phyloP scores from a whole-genome alignment of 1,140 invertebrate species.

The Berghia stephanieae region DNA sequence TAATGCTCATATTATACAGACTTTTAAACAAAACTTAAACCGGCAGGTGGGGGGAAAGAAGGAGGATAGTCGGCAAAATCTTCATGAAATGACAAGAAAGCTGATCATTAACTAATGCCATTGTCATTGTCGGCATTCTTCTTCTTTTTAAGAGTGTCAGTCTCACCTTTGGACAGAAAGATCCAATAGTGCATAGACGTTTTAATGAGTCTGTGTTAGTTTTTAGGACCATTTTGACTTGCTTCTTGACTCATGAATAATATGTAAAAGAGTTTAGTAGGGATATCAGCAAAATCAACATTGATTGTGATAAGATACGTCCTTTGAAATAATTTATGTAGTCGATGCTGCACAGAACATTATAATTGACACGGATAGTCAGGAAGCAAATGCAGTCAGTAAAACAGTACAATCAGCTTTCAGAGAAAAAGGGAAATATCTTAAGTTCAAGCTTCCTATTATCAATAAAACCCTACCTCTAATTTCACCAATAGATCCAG shows the following conservation, averaged over 20 bases:
- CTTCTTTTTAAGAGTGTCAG: neutral
- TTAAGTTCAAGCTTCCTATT: neutral
- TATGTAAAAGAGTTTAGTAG: slow-evolving; percentile 1
- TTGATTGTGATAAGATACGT: neutral
- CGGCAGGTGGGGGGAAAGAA: neutral
- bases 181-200: neutral
- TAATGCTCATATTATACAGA: neutral
- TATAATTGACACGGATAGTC: neutral
- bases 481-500: neutral
- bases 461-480: neutral
- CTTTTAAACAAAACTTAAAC: neutral
- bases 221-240: neutral
- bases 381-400: neutral
- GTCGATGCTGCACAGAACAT: neutral
- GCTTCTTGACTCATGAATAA: neutral
- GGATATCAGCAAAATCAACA: neutral
- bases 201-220: neutral
- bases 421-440: neutral
- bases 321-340: neutral
- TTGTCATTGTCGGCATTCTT: neutral
- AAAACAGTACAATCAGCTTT: neutral
- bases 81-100: neutral
- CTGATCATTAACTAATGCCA: neutral
- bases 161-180: slow-evolving; percentile 7
- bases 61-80: neutral